phyloP scores from a whole-genome alignment of 2,888 invertebrate species.

The Drosophila suboccidentalis region DNA sequence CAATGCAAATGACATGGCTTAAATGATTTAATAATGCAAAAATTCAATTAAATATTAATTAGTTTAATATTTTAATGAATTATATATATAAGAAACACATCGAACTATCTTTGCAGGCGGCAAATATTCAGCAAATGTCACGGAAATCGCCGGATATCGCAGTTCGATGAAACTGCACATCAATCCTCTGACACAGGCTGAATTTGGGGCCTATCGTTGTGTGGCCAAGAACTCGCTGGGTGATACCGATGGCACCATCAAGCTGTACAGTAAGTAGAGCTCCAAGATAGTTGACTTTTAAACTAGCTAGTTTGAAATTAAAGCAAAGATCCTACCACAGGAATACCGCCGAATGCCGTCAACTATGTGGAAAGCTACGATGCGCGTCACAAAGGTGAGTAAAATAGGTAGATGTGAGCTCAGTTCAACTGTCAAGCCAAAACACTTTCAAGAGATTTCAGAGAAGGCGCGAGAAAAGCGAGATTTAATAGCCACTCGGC shows the following conservation, averaged over 20 bases:
- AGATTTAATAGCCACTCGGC: constrained; percentile 81
- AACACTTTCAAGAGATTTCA: constrained; percentile 20
- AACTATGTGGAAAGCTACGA: constrained; percentile 85
- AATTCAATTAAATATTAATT: constrained; percentile 71
- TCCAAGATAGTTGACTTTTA: background rate
- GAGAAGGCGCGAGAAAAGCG: constrained; percentile 57
- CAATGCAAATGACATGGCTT: constrained; percentile 64
- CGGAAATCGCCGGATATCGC: constrained; percentile 91
- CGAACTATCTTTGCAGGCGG: constrained; percentile 85
- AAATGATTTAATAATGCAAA: constrained; percentile 72
- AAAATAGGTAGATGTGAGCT: background rate
- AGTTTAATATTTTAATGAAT: constrained; percentile 57
- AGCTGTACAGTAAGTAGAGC: constrained; percentile 91
- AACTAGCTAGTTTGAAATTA: background rate
- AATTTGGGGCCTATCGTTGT: constrained; percentile 93
- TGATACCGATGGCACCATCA: constrained; percentile 93
- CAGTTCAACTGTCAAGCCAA: constrained; percentile 20
- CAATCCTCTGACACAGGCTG: constrained; percentile 88
- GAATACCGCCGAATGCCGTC: constrained; percentile 85
- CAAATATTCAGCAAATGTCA: constrained; percentile 90
- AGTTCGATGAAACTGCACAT: constrained; percentile 92
- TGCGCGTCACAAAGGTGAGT: constrained; percentile 84
- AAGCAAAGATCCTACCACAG: constrained; percentile 55
- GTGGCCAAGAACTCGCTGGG: constrained; percentile 94
- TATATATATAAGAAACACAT: constrained; percentile 20